phyloP scores from a whole-genome alignment of 2,113 vertebrate species.

The Strix uralensis region DNA sequence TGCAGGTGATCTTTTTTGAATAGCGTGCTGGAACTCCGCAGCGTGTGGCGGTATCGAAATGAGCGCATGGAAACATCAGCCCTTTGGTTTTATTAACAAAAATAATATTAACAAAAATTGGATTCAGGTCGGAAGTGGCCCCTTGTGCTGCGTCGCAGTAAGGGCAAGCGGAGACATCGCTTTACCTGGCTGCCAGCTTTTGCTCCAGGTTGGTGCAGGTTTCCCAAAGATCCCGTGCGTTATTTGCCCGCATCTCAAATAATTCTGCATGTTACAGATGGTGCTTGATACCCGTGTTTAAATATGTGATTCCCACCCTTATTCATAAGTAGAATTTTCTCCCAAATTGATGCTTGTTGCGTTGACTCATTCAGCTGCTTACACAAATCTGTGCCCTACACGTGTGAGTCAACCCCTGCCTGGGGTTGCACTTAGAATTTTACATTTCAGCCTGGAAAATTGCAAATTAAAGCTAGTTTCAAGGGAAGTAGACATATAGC shows the following conservation, averaged over 20 bases:
- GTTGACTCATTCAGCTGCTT: background rate
- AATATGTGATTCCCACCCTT: too few relatives aligned
- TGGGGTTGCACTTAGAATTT: too few relatives aligned
- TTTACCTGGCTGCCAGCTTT: background rate
- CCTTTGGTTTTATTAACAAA: background rate
- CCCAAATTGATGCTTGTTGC: background rate
- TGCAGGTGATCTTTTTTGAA: background rate
- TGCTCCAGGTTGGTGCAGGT: background rate
- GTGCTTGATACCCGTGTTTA: too few relatives aligned
- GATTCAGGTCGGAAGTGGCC: too few relatives aligned
- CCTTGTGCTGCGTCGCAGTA: background rate
- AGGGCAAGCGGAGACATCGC: background rate
- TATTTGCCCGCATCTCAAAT: background rate
- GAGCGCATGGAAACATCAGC: accelerated
- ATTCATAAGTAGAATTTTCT: background rate
- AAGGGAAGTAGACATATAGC: background rate
- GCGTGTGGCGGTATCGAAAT: too few relatives aligned
- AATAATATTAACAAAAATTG: too few relatives aligned
- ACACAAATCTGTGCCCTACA: background rate
- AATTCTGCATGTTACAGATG: too few relatives aligned
- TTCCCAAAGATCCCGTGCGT: background rate
- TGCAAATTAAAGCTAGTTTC: background rate
- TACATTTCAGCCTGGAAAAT: background rate
- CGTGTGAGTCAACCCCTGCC: background rate
- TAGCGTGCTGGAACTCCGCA: accelerated